phyloP scores from a whole-genome alignment of 2,888 invertebrate genomes.

The Leptinotarsa tumamoca region DNA sequence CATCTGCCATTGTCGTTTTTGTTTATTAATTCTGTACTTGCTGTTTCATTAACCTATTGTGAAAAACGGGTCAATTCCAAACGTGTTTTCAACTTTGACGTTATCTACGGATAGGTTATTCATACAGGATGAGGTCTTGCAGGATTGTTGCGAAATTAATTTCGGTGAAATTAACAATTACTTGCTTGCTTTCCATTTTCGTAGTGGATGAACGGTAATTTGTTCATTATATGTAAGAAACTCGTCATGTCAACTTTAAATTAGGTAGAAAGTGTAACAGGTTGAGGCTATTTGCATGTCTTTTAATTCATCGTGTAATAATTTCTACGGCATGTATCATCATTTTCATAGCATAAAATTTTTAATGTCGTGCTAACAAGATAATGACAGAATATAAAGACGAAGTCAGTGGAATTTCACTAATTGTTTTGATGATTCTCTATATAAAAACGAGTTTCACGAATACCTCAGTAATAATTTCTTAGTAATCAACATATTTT shows the following conservation, averaged over 20 bases:
- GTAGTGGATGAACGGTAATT: constrained; percentile 32
- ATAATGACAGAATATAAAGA: constrained; percentile 22
- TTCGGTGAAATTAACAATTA: constrained; percentile 37
- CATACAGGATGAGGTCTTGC: constrained; percentile 15
- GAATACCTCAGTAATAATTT: no score
- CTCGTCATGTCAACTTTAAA: constrained; percentile 36
- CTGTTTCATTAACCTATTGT: constrained; percentile 41
- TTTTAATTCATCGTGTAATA: not conserved
- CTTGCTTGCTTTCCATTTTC: constrained; percentile 26
- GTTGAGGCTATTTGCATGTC: constrained; percentile 35
- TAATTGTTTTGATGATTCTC: not conserved
- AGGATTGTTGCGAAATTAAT: constrained; percentile 19
- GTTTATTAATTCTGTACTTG: constrained; percentile 36
- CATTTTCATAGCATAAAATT: constrained; percentile 35
- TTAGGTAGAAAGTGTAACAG: constrained; percentile 41
- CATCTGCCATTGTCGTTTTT: constrained; percentile 52
- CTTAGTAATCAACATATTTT: no score
- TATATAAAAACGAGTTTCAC: no score
- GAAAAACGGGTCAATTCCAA: constrained; percentile 39
- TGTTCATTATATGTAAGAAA: constrained; percentile 28
- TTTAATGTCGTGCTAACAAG: constrained; percentile 28
- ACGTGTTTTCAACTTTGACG: constrained; percentile 29
- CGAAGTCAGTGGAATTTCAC: constrained; percentile 1
- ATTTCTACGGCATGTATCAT: not conserved
- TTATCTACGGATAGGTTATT: constrained; percentile 30